Evolutionary conservation across 2,888 invertebrate genomes (phyloP).

Genomic region (Hydrotaea diabolus): DNA sequence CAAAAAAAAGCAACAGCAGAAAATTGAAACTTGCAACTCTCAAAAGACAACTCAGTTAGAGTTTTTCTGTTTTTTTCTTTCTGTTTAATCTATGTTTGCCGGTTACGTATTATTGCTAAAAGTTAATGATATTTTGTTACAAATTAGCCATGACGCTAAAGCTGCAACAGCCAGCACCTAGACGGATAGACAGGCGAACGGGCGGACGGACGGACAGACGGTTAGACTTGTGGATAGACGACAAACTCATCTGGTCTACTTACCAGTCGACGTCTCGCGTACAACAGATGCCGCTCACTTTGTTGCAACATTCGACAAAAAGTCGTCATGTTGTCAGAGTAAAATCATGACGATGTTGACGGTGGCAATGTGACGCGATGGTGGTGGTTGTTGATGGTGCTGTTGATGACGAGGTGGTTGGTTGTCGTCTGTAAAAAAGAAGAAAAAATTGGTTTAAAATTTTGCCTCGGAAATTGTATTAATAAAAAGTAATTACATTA

Average conservation of each 20-base stretch:
- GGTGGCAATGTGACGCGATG: too few relatives aligned
- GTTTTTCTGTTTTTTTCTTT: background rate
- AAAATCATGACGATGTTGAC: background rate
- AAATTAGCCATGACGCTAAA: conserved; percentile 43
- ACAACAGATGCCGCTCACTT: conserved; percentile 18
- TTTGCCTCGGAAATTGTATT: background rate
- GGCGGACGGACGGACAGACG: background rate
- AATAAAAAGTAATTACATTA: background rate
- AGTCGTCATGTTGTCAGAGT: background rate
- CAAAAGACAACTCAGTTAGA: background rate
- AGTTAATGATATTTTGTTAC: conserved; percentile 27
- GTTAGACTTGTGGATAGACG: too few relatives aligned
- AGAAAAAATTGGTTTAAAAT: background rate
- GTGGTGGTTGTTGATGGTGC: background rate
- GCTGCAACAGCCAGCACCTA: background rate
- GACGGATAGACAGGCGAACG: background rate
- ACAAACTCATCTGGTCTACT: background rate
- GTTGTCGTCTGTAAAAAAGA: background rate
- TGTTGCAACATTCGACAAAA: conserved; percentile 41
- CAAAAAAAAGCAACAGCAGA: background rate
- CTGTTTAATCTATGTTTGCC: background rate
- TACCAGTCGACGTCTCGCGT: background rate
- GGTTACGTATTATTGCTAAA: conserved; percentile 16
- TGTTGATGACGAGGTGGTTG: background rate
- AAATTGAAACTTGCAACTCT: background rate